Evolutionary conservation across 2,888 invertebrate species (phyloP).

Genomic region (Cerastis leucographa): DNA sequence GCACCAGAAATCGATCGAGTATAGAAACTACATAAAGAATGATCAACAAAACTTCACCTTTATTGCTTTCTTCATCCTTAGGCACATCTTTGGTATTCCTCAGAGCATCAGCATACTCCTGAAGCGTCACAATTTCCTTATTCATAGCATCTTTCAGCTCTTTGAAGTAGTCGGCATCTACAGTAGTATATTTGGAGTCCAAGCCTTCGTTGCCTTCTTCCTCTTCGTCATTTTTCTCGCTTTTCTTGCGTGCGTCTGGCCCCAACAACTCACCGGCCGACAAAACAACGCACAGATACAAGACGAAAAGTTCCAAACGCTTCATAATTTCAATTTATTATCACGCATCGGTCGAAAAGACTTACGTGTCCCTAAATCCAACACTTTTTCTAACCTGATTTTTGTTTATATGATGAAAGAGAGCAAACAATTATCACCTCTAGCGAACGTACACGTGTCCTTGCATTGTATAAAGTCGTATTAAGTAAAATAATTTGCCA

Average conservation of each 20-base stretch:
- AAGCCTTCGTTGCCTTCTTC: constrained; percentile 68
- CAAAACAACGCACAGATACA: constrained; percentile 79
- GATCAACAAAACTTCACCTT: constrained; percentile 61
- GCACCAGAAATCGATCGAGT: neutral
- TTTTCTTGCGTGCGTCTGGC: constrained; percentile 77
- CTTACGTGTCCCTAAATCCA: constrained; percentile 83
- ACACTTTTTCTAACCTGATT: constrained; percentile 34
- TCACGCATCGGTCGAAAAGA: constrained; percentile 70
- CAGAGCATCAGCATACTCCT: constrained; percentile 83
- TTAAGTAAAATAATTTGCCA: constrained; percentile 21
- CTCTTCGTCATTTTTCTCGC: constrained; percentile 76
- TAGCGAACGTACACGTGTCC: constrained; percentile 63
- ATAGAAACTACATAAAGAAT: neutral
- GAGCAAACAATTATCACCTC: constrained; percentile 47
- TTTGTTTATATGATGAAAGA: constrained; percentile 38
- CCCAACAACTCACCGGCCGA: constrained; percentile 82
- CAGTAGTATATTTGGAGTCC: constrained; percentile 67
- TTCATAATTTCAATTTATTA: constrained; percentile 74
- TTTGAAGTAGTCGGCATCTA: constrained; percentile 77
- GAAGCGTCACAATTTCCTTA: constrained; percentile 78
- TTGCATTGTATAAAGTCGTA: constrained; percentile 7
- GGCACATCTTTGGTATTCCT: constrained; percentile 72
- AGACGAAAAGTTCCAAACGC: constrained; percentile 74
- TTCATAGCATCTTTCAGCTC: constrained; percentile 80
- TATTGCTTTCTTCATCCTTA: constrained; percentile 74